phyloP scores from a whole-genome alignment of 2,113 vertebrate species.

The Taurulus bubalis region DNA sequence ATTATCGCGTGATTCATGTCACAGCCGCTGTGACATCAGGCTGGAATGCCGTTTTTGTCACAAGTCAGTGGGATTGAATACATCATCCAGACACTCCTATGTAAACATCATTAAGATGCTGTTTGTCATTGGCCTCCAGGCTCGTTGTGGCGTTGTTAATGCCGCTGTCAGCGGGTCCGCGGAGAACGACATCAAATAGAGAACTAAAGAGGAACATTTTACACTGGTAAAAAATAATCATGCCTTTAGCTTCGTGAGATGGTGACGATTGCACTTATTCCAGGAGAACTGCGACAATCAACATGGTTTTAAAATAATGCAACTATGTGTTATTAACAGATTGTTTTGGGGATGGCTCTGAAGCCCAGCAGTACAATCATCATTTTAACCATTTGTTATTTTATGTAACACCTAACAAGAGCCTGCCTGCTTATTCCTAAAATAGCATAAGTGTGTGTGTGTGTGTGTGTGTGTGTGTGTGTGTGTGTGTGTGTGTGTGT shows the following conservation, averaged over 20 bases:
- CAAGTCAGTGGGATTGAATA: constrained; percentile 68
- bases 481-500: background rate
- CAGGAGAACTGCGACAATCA: background rate
- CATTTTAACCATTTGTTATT: constrained; percentile 1
- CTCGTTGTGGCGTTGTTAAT: constrained; percentile 53
- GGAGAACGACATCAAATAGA: constrained; percentile 20
- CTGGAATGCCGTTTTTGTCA: constrained; percentile 60
- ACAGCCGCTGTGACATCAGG: constrained; percentile 43
- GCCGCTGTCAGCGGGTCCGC: constrained; percentile 15
- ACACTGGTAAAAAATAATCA: background rate
- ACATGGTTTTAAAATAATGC: background rate
- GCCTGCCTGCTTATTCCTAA: background rate
- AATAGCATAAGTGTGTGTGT: background rate
- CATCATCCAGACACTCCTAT: constrained; percentile 57
- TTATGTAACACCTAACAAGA: background rate
- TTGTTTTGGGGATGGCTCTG: background rate
- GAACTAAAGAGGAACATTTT: constrained; percentile 16
- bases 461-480: background rate
- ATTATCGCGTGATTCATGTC: constrained; percentile 59
- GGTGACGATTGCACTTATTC: constrained; percentile 12
- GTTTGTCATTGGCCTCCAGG: constrained; percentile 61
- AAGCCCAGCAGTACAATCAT: background rate
- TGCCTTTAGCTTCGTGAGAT: background rate
- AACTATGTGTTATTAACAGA: background rate
- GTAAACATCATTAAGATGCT: constrained; percentile 72